These are phyloP conservation scores for Pseudoips prasinana DNA, from an alignment of 2,888 invertebrate genomes.

Conservation along the genomic window DNA sequence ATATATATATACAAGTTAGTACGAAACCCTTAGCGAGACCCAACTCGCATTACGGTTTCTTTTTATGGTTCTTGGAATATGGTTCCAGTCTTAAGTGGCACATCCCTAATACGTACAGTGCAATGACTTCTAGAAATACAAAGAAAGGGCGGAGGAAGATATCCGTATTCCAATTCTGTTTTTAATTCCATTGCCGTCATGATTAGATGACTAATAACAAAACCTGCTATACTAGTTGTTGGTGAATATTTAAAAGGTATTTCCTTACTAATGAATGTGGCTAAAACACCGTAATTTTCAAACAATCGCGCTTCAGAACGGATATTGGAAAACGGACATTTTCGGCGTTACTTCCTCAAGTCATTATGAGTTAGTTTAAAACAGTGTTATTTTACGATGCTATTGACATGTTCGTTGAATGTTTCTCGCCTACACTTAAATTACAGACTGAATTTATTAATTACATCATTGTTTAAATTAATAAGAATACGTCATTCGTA, in stretches of 20 bases:
- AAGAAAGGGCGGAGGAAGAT: no score
- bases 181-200: constrained; percentile 3
- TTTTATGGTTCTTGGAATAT: no score
- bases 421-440: neutral
- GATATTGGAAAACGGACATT: constrained; percentile 8
- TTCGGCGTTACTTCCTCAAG: constrained; percentile 7
- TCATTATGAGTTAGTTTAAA: no score
- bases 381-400: no score
- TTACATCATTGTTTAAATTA: constrained; percentile 25
- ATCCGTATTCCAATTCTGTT: neutral
- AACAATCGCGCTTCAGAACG: constrained; percentile 1
- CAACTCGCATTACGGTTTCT: no score
- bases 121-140: no score
- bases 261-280: constrained; percentile 6
- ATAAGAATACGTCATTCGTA: constrained; percentile 17
- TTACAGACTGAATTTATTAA: neutral
- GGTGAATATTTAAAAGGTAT: constrained; percentile 2
- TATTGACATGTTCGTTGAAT: constrained; percentile 9
- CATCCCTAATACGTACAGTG: no score
- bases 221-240: neutral
- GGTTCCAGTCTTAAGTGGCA: no score
- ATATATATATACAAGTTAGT: no score
- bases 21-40: no score
- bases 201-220: no score
- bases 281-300: neutral